Evolutionary conservation across 2,888 invertebrate species (phyloP).

Genomic region (Leucozona laternaria): DNA sequence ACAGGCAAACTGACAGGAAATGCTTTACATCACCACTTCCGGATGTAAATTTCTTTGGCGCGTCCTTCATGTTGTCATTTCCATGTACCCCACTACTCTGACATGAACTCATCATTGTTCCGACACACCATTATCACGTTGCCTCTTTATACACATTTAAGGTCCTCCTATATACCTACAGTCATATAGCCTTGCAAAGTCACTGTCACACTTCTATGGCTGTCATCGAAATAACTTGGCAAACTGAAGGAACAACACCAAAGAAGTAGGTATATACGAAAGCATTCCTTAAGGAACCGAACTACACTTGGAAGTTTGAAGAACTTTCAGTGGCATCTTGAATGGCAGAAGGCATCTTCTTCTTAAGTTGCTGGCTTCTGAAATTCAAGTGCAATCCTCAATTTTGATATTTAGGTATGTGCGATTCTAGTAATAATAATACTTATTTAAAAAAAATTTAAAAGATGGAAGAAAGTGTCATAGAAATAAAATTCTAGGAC

Average conservation of each 20-base stretch:
- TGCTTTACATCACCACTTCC: conserved; percentile 61
- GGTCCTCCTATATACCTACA: no score
- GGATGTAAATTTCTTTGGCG: conserved; percentile 61
- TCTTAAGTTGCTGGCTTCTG: conserved; percentile 34
- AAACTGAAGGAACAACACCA: conserved; percentile 16
- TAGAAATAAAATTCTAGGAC: not conserved
- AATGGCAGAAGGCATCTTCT: conserved; percentile 41
- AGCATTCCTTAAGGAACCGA: not conserved
- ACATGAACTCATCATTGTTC: conserved; percentile 38
- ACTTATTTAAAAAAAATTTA: not conserved
- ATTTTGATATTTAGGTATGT: conserved; percentile 36
- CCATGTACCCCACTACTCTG: conserved; percentile 33
- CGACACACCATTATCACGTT: conserved; percentile 34
- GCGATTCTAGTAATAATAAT: conserved; percentile 2
- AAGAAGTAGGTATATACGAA: not conserved
- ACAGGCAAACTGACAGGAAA: conserved; percentile 50
- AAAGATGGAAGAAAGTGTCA: not conserved
- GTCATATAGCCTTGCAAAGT: conserved; percentile 23
- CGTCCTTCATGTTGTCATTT: conserved; percentile 58
- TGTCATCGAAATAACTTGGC: conserved; percentile 45
- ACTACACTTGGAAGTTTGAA: conserved; percentile 18
- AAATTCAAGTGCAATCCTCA: conserved; percentile 17
- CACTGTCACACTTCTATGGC: conserved; percentile 25
- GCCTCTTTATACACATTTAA: conserved; percentile 19
- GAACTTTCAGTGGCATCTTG: conserved; percentile 38